Evolutionary conservation across 2,888 invertebrate species (phyloP).

Genomic region (Dusona sp.): DNA sequence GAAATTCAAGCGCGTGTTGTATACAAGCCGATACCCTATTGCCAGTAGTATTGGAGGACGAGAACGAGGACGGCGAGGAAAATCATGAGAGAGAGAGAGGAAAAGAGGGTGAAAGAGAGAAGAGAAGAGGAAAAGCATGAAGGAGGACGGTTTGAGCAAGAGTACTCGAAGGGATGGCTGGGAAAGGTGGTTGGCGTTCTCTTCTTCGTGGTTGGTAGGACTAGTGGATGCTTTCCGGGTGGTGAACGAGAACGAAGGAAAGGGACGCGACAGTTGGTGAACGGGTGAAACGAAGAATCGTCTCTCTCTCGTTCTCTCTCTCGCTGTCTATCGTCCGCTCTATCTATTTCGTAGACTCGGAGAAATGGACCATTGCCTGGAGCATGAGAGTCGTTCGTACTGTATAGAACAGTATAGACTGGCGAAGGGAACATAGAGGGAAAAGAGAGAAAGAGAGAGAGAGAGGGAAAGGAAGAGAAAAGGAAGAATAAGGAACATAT

Average conservation of each 20-base stretch:
- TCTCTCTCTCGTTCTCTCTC: conserved; percentile 33
- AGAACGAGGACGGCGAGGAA: conserved; percentile 58
- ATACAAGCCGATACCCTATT: conserved; percentile 75
- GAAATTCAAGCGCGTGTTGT: conserved; percentile 65
- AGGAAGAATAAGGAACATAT: conserved; percentile 23
- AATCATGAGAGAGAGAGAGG: conserved; percentile 36
- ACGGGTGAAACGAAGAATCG: conserved; percentile 38
- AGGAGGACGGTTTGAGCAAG: conserved; percentile 40
- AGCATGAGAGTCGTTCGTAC: conserved; percentile 54
- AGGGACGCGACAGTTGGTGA: conserved; percentile 41
- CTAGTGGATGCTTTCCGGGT: conserved; percentile 40
- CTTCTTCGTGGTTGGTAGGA: conserved; percentile 46
- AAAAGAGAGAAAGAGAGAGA: conserved; percentile 28
- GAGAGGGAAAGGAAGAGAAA: conserved; percentile 11
- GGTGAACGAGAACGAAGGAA: conserved; percentile 41
- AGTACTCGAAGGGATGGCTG: conserved; percentile 58
- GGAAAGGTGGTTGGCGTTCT: conserved; percentile 42
- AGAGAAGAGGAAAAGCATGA: conserved; percentile 27
- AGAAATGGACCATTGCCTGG: conserved; percentile 65
- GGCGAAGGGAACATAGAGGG: neutral
- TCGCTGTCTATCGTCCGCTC: conserved; percentile 12
- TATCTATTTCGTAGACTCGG: conserved; percentile 60
- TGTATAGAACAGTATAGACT: conserved; percentile 42
- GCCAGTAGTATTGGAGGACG: conserved; percentile 70
- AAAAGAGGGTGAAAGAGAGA: conserved; percentile 33